Percentiles rank a stretch among this genome's conserved stretches.
phyloP scores from a whole-genome alignment of 2,113 vertebrate genomes.

The Harpagus bidentatus region DNA sequence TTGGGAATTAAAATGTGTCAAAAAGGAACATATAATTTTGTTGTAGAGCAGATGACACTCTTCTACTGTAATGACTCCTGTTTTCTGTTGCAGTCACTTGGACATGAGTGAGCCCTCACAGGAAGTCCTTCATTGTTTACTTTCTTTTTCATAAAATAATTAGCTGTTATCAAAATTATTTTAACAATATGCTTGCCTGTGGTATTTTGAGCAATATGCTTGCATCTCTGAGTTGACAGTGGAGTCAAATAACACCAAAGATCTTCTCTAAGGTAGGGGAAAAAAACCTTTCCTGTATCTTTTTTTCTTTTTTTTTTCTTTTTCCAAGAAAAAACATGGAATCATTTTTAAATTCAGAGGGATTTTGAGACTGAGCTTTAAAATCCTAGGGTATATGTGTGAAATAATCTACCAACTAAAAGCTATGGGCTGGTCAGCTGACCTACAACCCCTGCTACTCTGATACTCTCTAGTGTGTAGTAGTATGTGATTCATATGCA shows the following conservation, averaged over 20 bases:
- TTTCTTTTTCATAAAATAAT: not conserved
- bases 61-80: not conserved
- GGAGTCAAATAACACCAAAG: not conserved
- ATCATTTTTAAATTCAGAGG: conserved; percentile 61
- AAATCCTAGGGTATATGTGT: conserved; percentile 51
- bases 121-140: not conserved
- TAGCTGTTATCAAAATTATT: not conserved
- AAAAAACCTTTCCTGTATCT: not conserved
- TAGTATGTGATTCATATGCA: conserved; percentile 44
- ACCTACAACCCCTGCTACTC: conserved; percentile 51
- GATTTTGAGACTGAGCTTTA: conserved; percentile 61
- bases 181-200: not conserved
- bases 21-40: not conserved
- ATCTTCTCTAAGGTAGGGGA: not conserved
- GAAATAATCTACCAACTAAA: conserved; percentile 69
- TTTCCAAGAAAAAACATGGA: conserved; percentile 35
- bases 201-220: not conserved
- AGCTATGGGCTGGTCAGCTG: conserved; percentile 52
- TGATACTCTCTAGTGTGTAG: conserved; percentile 36
- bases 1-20: not conserved
- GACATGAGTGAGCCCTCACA: not conserved
- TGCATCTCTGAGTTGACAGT: not conserved
- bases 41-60: not conserved
- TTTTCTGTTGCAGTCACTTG: not conserved
- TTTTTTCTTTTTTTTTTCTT: not conserved